Evolutionary conservation across 2,113 vertebrate species (phyloP).

Genomic region (Aleadryas rufinucha): DNA sequence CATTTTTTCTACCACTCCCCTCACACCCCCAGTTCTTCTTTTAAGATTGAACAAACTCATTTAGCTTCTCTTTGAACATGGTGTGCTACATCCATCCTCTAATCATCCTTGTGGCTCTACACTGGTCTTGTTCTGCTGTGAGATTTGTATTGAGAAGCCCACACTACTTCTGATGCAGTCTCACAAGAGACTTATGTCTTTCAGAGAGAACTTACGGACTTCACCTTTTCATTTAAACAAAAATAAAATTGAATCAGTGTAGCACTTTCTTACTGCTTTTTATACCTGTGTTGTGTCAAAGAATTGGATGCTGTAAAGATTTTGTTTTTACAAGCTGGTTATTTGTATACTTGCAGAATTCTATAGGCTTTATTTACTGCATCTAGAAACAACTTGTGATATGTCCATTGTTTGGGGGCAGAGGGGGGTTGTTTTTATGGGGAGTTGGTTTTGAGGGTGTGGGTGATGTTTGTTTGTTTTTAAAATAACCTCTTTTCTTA

Average conservation of each 20-base stretch:
- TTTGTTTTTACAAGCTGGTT: not conserved
- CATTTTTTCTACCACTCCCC: not conserved
- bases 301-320: not conserved
- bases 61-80: not conserved
- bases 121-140: not conserved
- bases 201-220: not conserved
- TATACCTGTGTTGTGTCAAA: not conserved
- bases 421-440: fast-evolving
- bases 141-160: not conserved
- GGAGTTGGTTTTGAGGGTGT: fast-evolving
- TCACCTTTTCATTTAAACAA: not conserved
- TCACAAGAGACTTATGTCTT: no score
- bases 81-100: not conserved
- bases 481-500: not conserved
- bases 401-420: not conserved
- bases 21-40: not conserved
- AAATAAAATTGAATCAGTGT: not conserved
- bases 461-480: not conserved
- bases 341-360: not conserved
- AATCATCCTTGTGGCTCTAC: not conserved
- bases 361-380: not conserved
- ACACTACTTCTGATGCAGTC: not conserved
- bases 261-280: not conserved
- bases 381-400: not conserved
- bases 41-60: not conserved